These are phyloP conservation scores for Ferdinandea cuprea DNA, from an alignment of 2,888 invertebrate species.

Conservation along the genomic window DNA sequence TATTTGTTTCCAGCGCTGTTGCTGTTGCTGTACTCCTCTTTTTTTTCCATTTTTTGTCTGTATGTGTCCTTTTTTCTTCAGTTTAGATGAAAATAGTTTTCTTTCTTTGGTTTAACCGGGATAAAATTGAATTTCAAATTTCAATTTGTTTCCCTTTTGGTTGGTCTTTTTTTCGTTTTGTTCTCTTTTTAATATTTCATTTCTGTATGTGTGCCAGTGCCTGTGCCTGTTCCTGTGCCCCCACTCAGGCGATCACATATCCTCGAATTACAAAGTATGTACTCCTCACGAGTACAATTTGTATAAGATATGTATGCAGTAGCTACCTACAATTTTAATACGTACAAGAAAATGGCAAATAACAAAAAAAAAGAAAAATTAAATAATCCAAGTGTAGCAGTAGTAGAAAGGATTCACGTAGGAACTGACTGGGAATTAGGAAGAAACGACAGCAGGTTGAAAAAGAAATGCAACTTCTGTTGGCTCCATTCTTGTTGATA, in stretches of 20 bases:
- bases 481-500: slow-evolving; percentile 6
- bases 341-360: slow-evolving; percentile 15
- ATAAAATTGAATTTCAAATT: slow-evolving; percentile 69
- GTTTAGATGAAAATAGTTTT: slow-evolving; percentile 61
- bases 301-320: slow-evolving; percentile 38
- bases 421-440: background rate
- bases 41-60: background rate
- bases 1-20: slow-evolving; percentile 43
- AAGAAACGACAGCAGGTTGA: slow-evolving; percentile 4
- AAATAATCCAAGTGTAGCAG: slow-evolving; percentile 42
- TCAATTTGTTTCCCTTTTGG: slow-evolving; percentile 65
- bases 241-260: slow-evolving; percentile 33
- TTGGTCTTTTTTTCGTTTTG: slow-evolving; percentile 9
- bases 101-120: slow-evolving; percentile 60
- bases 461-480: slow-evolving; percentile 18
- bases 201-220: slow-evolving; percentile 22
- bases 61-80: slow-evolving; percentile 15
- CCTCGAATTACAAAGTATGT: slow-evolving; percentile 5
- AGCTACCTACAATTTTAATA: slow-evolving; percentile 45
- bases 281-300: slow-evolving; percentile 5
- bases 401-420: slow-evolving; percentile 5
- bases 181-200: slow-evolving; percentile 51
- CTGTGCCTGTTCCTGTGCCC: background rate
- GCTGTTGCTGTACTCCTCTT: background rate
- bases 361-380: slow-evolving; percentile 23